phyloP scores from a whole-genome alignment of 2,113 vertebrate species.

The Cyanocitta stelleri region DNA sequence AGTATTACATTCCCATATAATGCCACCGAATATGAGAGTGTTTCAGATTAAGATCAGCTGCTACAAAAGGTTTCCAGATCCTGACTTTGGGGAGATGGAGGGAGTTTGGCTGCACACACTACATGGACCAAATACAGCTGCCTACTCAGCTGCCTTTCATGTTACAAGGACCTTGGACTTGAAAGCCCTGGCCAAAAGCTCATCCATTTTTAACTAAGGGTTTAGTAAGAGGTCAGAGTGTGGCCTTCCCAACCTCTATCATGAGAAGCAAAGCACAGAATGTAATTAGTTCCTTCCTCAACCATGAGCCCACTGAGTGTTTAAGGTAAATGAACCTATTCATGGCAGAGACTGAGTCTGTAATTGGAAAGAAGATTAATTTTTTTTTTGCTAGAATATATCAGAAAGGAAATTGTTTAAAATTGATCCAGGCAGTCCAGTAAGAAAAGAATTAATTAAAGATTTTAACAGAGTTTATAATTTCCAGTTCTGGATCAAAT shows the following conservation, averaged over 20 bases:
- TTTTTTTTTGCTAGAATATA: not conserved
- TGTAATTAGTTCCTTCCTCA: not conserved
- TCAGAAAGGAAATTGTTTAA: constrained; percentile 29
- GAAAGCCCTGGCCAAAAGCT: not conserved
- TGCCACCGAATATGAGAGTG: not conserved
- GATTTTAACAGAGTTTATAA: not conserved
- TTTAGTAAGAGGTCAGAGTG: not conserved
- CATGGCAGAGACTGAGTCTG: not conserved
- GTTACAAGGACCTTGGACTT: not conserved
- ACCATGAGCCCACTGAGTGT: not conserved
- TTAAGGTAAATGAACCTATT: not conserved
- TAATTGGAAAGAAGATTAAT: not conserved
- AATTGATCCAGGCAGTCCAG: not conserved
- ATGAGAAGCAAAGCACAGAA: not conserved
- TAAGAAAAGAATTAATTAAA: not conserved
- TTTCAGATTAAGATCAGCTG: constrained; percentile 1
- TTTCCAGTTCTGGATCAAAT: not conserved
- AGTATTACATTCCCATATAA: not conserved
- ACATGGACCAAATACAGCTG: not conserved
- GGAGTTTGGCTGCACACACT: not conserved
- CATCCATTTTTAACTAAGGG: not conserved
- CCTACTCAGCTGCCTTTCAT: not conserved
- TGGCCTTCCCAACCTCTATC: not conserved
- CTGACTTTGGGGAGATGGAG: not conserved
- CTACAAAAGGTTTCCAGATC: constrained; percentile 1